A percentile compares a stretch with the other conserved stretches of the same genome.
Conservation (phyloP, 2,113 vertebrate genomes). For the Mionectes macconnelli region DNA sequence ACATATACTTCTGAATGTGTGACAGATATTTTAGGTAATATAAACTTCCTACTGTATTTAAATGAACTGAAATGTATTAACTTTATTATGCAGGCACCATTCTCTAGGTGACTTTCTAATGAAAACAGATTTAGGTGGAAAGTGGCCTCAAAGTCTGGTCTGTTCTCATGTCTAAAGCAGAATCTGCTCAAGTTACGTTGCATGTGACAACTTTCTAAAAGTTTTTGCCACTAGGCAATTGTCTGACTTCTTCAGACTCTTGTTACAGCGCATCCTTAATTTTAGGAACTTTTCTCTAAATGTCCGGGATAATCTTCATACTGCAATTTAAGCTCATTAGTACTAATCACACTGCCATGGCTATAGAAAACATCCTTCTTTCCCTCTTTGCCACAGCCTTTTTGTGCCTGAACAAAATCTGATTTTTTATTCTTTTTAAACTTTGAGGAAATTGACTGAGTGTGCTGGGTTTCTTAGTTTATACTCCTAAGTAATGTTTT, state of each 20-base stretch:
- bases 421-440: neutral
- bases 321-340: neutral
- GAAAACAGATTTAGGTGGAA: neutral
- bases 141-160: neutral
- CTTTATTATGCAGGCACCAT: neutral
- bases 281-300: neutral
- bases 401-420: neutral
- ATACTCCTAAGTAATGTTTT: neutral
- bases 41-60: neutral
- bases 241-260: neutral
- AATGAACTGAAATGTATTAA: neutral
- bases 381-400: neutral
- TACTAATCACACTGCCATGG: neutral
- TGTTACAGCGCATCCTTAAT: neutral
- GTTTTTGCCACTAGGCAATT: neutral
- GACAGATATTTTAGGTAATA: neutral
- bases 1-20: neutral
- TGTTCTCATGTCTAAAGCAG: neutral
- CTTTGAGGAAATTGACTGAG: neutral
- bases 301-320: neutral
- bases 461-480: neutral
- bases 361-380: neutral
- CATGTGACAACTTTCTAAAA: neutral
- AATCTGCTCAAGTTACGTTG: neutral
- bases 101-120: neutral